These are phyloP conservation scores for Ovibos moschatus DNA, from an alignment of 2,113 vertebrate genomes.

Conservation along the genomic window DNA sequence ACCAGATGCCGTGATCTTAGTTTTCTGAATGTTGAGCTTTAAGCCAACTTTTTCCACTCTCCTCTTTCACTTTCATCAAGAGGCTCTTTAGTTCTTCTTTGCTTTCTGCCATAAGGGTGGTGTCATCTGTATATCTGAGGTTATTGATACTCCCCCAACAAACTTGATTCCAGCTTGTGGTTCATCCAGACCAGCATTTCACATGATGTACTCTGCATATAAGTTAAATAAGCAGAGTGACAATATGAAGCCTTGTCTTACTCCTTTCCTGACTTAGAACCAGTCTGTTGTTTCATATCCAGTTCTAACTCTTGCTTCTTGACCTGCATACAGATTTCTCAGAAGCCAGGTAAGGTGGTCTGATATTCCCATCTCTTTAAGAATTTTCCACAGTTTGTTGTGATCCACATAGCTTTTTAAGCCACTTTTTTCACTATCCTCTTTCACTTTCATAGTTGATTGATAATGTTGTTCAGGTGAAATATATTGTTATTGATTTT, in stretches of 20 bases:
- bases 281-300: neutral
- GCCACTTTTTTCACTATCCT: neutral
- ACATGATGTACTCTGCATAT: neutral
- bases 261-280: accelerated
- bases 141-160: accelerated
- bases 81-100: neutral
- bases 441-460: neutral
- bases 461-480: neutral
- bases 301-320: neutral
- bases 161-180: neutral
- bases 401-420: neutral
- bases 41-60: neutral
- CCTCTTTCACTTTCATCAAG: neutral
- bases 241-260: neutral
- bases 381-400: neutral
- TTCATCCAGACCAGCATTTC: neutral
- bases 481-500: neutral
- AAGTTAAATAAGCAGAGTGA: neutral
- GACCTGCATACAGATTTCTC: neutral
- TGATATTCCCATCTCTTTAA: neutral
- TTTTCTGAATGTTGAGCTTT: neutral
- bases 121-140: neutral
- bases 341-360: neutral
- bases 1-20: neutral
- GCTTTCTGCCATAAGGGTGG: neutral